Base-by-base conservation (phyloP, 2,888 invertebrate species). In the Phorcus lineatus region DNA sequence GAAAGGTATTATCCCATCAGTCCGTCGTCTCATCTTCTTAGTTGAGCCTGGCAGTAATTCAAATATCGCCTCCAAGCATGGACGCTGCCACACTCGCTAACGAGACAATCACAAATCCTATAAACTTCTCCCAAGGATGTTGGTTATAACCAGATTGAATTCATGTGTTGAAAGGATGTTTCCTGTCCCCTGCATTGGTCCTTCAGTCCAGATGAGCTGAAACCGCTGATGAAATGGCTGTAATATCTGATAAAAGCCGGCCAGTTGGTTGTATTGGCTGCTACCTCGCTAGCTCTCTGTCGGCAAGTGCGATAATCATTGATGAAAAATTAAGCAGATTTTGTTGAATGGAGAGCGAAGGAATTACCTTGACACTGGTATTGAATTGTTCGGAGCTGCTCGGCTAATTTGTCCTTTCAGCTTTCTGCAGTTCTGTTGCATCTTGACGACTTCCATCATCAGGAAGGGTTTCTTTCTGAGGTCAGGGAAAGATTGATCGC, bases 291-390 rank as follows among this genome's bases (percentile, higher is more conserved):
- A 47, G 47, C 47, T 47, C 47, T 11, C 47, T 47, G 47, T 47
- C 47, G 13, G 47, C 47, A 13, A 11, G 47, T 47, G 62, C 24
- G 24, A 28, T 24, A 62, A 62, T 62, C 62, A 62, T 31, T 62
- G 62, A 62, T 62, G 62, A 62, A 62, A 62, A 62, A 62, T 62
- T 62, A 62, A 62, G 62, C 62, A 62, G 62, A 62, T 62, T 28
- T 62, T 31, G 62, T 24, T 62, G 62, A 62, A 62, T 28, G 62
- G 62, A 62, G 62, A 28, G 28, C 28, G 62, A n/a, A 62, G 62
- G 62, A 62, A 62, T 28, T 62, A 62, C 28, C 62, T 31, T 62
- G 22, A 62, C 28, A 28, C 28, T 62, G 62, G 16, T 62, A 62
- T 62, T 62, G 62, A 28, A 62, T 62, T 62, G 62, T 62, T 62